These are phyloP conservation scores for fruit fly (Drosophila melanogaster) DNA, from an alignment of 1,140 invertebrate species.

Conservation along the genomic window Release_6_plus_ISO1_MT NT_033777.3:23942001-23942500, in stretches of 20 bases:
- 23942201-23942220: slow-evolving; percentile 58
- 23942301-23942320: slow-evolving; percentile 45
- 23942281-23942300: slow-evolving; percentile 64
- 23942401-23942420: not conserved
- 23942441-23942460: not conserved
- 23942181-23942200: slow-evolving; percentile 27
- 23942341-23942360: slow-evolving; percentile 38
- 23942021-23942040: not conserved
- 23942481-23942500: too few relatives aligned
- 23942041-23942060: slow-evolving; percentile 24
- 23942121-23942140: slow-evolving; percentile 18
- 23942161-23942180: not conserved
- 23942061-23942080: slow-evolving; percentile 78
- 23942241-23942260: not conserved
- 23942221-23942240: slow-evolving; percentile 29
- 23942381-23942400: not conserved
- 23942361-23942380: not conserved
- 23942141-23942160: not conserved
- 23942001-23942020: slow-evolving; percentile 21
- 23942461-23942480: too few relatives aligned
- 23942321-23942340: slow-evolving; percentile 68
- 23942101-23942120: slow-evolving; percentile 47
- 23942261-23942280: not conserved
- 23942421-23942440: not conserved
- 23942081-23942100: slow-evolving; percentile 69